These are phyloP conservation scores for Anolis sagrei DNA, from an alignment of 2,113 vertebrate species.

Conservation along the genomic window DNA sequence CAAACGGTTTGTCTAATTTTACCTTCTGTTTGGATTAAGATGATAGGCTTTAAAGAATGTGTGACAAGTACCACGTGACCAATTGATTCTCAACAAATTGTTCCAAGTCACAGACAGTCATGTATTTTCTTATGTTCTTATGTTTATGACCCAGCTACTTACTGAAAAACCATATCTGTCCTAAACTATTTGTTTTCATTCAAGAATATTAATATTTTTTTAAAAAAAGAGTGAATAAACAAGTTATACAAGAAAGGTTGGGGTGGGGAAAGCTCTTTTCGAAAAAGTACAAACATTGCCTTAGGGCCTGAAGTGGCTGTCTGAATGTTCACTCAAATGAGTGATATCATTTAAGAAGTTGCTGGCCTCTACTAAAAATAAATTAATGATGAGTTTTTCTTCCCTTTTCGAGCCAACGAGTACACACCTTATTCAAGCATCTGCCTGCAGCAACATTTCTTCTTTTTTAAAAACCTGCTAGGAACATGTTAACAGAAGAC, in stretches of 20 bases:
- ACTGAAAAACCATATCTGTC: neutral
- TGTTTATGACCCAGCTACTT: conserved; percentile 38
- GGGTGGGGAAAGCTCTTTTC: neutral
- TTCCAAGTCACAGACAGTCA: neutral
- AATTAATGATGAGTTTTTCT: neutral
- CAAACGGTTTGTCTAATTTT: neutral
- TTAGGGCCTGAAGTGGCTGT: rapidly evolving
- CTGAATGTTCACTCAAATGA: neutral
- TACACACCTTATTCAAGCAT: conserved; percentile 39
- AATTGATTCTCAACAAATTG: neutral
- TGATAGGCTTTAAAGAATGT: neutral
- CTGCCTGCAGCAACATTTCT: conserved; percentile 32
- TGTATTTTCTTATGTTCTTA: neutral
- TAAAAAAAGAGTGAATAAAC: neutral
- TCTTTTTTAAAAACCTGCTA: neutral
- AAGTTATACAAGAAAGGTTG: neutral
- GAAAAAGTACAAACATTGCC: neutral
- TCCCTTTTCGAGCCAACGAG: neutral
- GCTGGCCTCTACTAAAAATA: neutral
- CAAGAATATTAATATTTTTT: neutral
- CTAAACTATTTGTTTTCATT: neutral
- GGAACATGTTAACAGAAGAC: neutral
- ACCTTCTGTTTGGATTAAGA: neutral
- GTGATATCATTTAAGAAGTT: conserved; percentile 9
- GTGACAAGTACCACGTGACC: neutral